Percentiles rank a stretch among this genome's conserved stretches.
phyloP scores from a whole-genome alignment of 2,113 vertebrate species.

The Arvicanthis niloticus region DNA sequence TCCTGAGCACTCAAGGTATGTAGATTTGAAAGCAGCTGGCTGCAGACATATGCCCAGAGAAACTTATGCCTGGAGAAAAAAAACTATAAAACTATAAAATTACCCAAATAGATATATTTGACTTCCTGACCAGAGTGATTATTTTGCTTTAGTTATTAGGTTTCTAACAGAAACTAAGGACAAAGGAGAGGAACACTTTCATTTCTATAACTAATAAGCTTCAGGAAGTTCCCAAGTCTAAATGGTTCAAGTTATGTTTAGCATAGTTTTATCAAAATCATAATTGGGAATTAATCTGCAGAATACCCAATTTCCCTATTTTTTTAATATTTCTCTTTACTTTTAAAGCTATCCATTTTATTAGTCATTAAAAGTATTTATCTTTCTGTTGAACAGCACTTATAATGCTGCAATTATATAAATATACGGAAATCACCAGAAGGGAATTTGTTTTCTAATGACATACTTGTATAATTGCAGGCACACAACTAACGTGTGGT shows the following conservation, averaged over 20 bases:
- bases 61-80: not conserved
- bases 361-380: constrained; percentile 4
- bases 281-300: constrained; percentile 39
- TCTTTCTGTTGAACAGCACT: constrained; percentile 17
- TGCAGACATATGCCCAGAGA: not conserved
- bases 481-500: not conserved
- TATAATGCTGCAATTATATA: not conserved
- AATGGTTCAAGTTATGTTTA: constrained; percentile 47
- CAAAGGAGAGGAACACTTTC: not conserved
- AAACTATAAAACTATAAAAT: not conserved
- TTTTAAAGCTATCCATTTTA: not conserved
- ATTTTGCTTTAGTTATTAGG: constrained; percentile 28
- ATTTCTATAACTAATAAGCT: not conserved
- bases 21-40: not conserved
- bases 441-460: constrained; percentile 11
- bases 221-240: constrained; percentile 6
- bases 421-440: not conserved
- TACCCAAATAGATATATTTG: constrained; percentile 7
- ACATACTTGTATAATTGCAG: not conserved
- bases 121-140: not conserved
- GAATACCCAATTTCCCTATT: not conserved
- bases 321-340: constrained; percentile 29
- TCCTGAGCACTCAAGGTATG: not conserved
- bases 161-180: constrained; percentile 5
- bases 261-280: constrained; percentile 14